Evolutionary conservation across 2,113 vertebrate species (phyloP).

Genomic region (Ellobius talpinus): DNA sequence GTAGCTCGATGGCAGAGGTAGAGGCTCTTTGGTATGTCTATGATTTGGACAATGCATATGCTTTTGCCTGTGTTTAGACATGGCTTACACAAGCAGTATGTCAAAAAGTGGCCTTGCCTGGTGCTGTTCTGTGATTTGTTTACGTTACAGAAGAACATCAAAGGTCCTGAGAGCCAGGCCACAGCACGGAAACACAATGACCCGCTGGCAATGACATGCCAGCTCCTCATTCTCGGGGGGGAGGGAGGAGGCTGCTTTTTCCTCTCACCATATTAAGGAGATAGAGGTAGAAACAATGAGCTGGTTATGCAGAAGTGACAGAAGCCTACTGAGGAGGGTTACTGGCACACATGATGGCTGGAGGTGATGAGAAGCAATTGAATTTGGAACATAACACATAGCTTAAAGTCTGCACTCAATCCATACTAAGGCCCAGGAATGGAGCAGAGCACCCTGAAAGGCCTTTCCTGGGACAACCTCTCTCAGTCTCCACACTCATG

Average conservation of each 20-base stretch:
- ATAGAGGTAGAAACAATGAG: neutral
- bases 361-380: neutral
- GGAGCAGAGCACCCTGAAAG: too few species aligned
- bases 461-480: neutral
- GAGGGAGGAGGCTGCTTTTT: neutral
- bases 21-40: neutral
- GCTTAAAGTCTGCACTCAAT: neutral
- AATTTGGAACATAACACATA: neutral
- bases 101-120: neutral
- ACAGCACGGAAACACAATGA: accelerated
- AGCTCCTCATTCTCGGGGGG: neutral
- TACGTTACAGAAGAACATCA: neutral
- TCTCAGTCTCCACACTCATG: neutral
- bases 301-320: too few species aligned
- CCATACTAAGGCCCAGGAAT: accelerated
- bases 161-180: neutral
- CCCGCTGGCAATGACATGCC: neutral
- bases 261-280: neutral
- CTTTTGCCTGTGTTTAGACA: neutral
- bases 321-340: neutral
- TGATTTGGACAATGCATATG: neutral
- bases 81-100: neutral
- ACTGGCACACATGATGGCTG: accelerated
- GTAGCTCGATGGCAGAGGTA: accelerated
- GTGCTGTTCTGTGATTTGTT: neutral